A percentile compares a stretch with the other conserved stretches of the same genome.
Conservation (phyloP, 64 coral and sea anemone species). For the Orbicella faveolata region DNA sequence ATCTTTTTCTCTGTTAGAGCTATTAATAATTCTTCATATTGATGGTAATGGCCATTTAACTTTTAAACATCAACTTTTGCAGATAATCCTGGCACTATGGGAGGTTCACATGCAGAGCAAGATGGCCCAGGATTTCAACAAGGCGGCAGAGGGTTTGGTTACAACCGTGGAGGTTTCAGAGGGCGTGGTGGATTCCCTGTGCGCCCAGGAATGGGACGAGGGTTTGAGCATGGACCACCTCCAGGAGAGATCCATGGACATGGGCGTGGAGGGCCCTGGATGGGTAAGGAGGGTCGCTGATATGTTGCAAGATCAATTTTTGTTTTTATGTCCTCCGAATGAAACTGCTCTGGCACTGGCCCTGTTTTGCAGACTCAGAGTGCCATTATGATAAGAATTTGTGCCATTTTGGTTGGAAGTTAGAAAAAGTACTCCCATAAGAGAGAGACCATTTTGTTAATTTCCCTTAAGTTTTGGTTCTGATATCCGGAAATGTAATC, state of each 20-base stretch:
- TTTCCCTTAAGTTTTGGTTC: no score
- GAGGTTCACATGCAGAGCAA: neutral
- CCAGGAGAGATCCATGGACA: conserved; percentile 59
- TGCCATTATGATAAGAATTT: no score
- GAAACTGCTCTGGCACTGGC: no score
- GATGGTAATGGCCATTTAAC: no score
- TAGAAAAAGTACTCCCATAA: no score
- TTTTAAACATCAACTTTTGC: neutral
- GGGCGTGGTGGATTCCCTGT: conserved; percentile 64
- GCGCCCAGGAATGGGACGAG: conserved; percentile 84
- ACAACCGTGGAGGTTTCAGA: conserved; percentile 76
- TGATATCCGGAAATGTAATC: no score
- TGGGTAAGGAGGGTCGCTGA: conserved; percentile 59
- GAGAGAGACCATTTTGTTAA: no score
- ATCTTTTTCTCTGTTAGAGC: no score
- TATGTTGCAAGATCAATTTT: neutral
- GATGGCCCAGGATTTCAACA: conserved; percentile 27
- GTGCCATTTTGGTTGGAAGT: no score
- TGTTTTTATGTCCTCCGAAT: no score
- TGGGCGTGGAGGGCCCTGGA: conserved; percentile 85
- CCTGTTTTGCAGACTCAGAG: no score
- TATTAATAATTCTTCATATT: no score
- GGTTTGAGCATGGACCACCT: conserved; percentile 76
- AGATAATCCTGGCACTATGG: neutral
- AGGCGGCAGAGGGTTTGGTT: conserved; percentile 64